These are phyloP conservation scores for Dendrolimus houi DNA, from an alignment of 2,888 invertebrate genomes.

Conservation along the genomic window DNA sequence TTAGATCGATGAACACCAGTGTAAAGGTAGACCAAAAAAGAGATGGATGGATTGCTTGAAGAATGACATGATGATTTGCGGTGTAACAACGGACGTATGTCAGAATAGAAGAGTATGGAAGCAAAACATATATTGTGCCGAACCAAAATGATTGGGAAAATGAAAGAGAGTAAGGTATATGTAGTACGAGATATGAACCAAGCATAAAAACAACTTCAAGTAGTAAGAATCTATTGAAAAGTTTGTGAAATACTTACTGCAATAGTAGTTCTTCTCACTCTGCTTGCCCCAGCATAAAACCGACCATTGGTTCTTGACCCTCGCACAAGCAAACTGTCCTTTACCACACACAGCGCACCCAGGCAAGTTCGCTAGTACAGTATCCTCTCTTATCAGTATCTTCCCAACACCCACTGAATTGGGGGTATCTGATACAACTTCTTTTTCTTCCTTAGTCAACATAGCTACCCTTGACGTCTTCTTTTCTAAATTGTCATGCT, in stretches of 20 bases:
- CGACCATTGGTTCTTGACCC: conserved; percentile 55
- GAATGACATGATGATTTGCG: too few relatives aligned
- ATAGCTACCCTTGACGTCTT: conserved; percentile 26
- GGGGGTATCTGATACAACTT: conserved; percentile 32
- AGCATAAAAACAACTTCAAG: too few relatives aligned
- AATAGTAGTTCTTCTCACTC: conserved; percentile 55
- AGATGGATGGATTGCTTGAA: too few relatives aligned
- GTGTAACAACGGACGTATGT: too few relatives aligned
- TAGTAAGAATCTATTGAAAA: conserved; percentile 11
- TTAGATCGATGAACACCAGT: too few relatives aligned
- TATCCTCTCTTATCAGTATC: conserved; percentile 54
- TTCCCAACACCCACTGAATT: conserved; percentile 22
- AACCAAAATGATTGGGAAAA: too few relatives aligned
- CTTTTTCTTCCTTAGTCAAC: conserved; percentile 35
- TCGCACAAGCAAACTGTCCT: conserved; percentile 51
- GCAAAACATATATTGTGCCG: too few relatives aligned
- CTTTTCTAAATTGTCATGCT: conserved; percentile 28
- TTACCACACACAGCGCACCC: conserved; percentile 57
- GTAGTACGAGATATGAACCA: too few relatives aligned
- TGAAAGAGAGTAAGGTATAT: too few relatives aligned
- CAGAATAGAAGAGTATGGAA: too few relatives aligned
- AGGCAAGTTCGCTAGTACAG: conserved; percentile 44
- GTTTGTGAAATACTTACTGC: conserved; percentile 56
- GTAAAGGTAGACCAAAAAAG: too few relatives aligned
- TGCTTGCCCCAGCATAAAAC: conserved; percentile 61